Evolutionary conservation across 1,140 invertebrate species (phyloP), one percentile per base, ranked within the genome.

Genomic region (Sarcophaga bullata): DNA sequence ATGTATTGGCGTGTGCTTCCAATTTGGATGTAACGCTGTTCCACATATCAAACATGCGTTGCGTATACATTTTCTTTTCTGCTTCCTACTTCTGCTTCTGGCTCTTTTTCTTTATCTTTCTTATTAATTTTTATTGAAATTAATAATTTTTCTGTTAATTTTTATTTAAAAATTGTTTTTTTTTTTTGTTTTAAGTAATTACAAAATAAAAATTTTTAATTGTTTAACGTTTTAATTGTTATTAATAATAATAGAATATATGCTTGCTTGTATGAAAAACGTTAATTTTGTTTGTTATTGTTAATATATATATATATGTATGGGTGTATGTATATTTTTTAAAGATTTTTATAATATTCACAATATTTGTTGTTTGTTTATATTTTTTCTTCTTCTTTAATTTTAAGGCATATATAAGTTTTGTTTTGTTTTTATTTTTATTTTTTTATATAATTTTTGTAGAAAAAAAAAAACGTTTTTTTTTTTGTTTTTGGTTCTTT

Each of bases 31-130:
- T 94, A 89, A 95, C 94, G 91, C 93, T 94, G 92, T 94, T 95
- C 95, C 95, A 95, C 94, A 95, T 95, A 92, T 95, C 95, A 92
- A 95, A 95, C 95, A 95, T 95, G 91, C 94, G 95, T 92, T 93
- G 91, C 89, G 92, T 92, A 92, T 91, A 91, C 90, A 91, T 91
- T 89, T 89, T 89, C 88, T 73, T 48, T 73, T 48, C 52, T 80
- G 52, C 49, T 52, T 50, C n/a, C 3, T 13, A 46, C 10, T 73
- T 73, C 15, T 19, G n/a, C 52, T 78, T 47, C 15, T 52, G 3
- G 25, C n/a, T 78, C 46, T 52, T 68, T 4, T 68, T 68, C 48
- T 78, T 46, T 52, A 4, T 19, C 11, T 81, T 49, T 81, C 10
- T 17, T 58, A 25, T 47, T 81, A 19, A 10, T 80, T 6, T 52